Percentiles rank a stretch among this genome's conserved stretches.
phyloP scores from a whole-genome alignment of 1,140 invertebrate species.

The Oedothorax gibbosus region DNA sequence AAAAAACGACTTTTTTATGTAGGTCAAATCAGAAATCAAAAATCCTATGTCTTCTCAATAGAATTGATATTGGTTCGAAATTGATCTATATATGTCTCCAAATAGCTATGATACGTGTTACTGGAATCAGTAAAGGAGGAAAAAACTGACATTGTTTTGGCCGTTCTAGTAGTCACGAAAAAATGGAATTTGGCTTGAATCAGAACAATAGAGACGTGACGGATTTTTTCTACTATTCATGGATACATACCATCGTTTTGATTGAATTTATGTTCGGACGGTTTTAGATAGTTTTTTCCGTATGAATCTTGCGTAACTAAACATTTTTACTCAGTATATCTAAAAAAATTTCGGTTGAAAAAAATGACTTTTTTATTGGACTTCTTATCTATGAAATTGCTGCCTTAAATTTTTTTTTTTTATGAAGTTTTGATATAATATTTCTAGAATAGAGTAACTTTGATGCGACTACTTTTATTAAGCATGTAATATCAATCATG shows the following conservation, averaged over 20 bases:
- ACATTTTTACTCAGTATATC: too few species aligned
- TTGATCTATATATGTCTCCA: constrained; percentile 26
- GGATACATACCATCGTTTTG: constrained; percentile 1
- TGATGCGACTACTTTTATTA: too few species aligned
- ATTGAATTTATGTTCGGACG: constrained; percentile 6
- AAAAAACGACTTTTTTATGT: constrained; percentile 35
- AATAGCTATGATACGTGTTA: constrained; percentile 32
- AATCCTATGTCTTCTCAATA: neutral
- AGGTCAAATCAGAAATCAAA: constrained; percentile 25
- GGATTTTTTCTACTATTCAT: neutral
- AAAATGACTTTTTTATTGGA: too few species aligned
- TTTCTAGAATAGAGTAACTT: too few species aligned
- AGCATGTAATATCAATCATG: too few species aligned
- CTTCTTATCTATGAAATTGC: too few species aligned
- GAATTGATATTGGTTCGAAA: constrained; percentile 9
- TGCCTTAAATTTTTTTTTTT: too few species aligned
- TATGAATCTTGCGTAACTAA: too few species aligned
- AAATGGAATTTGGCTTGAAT: neutral
- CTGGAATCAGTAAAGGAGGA: neutral
- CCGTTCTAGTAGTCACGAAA: constrained; percentile 26
- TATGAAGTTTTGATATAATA: too few species aligned
- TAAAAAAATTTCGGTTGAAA: too few species aligned
- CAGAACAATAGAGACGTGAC: neutral
- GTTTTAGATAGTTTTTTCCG: too few species aligned
- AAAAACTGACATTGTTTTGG: constrained; percentile 33